A percentile compares a stretch with the other conserved stretches of the same genome.
Conservation (phyloP, 1,140 invertebrate genomes). For the Leucophenga varia region DNA sequence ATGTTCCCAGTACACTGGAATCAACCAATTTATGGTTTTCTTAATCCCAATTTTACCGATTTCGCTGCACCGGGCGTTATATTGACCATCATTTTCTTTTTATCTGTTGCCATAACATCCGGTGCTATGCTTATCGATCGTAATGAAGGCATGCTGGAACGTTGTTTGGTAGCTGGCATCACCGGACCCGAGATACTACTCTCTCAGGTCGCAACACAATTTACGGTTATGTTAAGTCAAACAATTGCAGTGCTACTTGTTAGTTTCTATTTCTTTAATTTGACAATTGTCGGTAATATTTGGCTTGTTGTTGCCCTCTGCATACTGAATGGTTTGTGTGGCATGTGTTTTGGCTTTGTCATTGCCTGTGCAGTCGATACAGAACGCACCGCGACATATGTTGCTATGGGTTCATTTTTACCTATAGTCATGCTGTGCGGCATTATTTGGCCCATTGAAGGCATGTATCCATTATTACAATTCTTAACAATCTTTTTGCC, state of each 20-base stretch:
- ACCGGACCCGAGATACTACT: conserved; percentile 75
- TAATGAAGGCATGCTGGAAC: conserved; percentile 85
- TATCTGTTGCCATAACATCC: conserved; percentile 89
- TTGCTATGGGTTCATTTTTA: conserved; percentile 90
- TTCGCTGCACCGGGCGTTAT: conserved; percentile 94
- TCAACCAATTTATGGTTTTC: conserved; percentile 84
- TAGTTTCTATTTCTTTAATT: conserved; percentile 77
- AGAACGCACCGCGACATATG: conserved; percentile 88
- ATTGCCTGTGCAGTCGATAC: conserved; percentile 85
- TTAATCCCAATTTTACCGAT: conserved; percentile 85
- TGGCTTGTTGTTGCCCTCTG: conserved; percentile 75
- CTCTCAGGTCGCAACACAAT: conserved; percentile 83
- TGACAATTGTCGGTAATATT: conserved; percentile 78
- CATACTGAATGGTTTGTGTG: conserved; percentile 82
- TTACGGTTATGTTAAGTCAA: conserved; percentile 84
- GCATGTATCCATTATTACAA: conserved; percentile 77
- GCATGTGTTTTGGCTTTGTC: conserved; percentile 92
- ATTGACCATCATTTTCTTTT: conserved; percentile 91
- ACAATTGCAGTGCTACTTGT: conserved; percentile 78
- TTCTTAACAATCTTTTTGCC: conserved; percentile 81
- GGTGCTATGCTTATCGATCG: conserved; percentile 88
- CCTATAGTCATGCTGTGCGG: conserved; percentile 89
- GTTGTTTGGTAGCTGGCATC: conserved; percentile 80
- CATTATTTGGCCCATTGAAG: conserved; percentile 82
- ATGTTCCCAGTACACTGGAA: conserved; percentile 76